Percentiles rank a stretch among this genome's conserved stretches.
Evolutionary conservation across 2,888 invertebrate species (phyloP).

Genomic region (Chouioia cunea): DNA sequence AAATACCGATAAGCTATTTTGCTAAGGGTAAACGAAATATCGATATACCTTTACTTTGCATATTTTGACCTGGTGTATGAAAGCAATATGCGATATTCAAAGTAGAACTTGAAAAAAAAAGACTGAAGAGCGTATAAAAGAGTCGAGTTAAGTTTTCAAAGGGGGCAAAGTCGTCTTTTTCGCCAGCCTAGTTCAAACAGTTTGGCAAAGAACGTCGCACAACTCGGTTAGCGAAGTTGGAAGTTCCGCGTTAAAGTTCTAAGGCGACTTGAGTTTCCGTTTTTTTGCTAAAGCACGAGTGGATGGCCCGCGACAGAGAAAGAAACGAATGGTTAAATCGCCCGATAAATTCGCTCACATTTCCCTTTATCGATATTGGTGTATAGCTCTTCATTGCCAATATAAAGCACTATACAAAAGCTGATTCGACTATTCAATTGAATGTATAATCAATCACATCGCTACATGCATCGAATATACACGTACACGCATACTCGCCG

Average conservation of each 20-base stretch:
- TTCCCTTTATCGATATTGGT: constrained; percentile 53
- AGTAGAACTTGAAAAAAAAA: not conserved
- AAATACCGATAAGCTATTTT: too few relatives aligned
- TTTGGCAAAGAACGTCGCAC: constrained; percentile 38
- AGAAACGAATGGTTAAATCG: constrained; percentile 61
- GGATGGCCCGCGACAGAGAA: constrained; percentile 50
- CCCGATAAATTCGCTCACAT: constrained; percentile 64
- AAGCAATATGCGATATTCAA: too few relatives aligned
- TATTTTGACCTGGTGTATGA: too few relatives aligned
- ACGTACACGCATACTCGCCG: too few relatives aligned
- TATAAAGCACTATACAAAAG: constrained; percentile 29
- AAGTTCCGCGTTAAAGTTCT: constrained; percentile 45
- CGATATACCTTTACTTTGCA: too few relatives aligned
- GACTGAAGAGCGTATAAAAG: not conserved
- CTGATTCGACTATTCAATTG: constrained; percentile 16
- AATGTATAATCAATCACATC: constrained; percentile 12
- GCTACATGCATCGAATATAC: too few relatives aligned
- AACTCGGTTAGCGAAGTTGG: constrained; percentile 35
- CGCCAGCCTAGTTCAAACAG: constrained; percentile 41
- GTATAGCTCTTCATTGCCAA: constrained; percentile 31
- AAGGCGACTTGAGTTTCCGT: constrained; percentile 19
- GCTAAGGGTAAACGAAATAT: too few relatives aligned
- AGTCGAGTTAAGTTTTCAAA: constrained; percentile 38
- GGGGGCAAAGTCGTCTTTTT: constrained; percentile 18
- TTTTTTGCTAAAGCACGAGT: constrained; percentile 44